Evolutionary conservation across 2,113 vertebrate genomes (phyloP).

Genomic region (Mungos mungo): DNA sequence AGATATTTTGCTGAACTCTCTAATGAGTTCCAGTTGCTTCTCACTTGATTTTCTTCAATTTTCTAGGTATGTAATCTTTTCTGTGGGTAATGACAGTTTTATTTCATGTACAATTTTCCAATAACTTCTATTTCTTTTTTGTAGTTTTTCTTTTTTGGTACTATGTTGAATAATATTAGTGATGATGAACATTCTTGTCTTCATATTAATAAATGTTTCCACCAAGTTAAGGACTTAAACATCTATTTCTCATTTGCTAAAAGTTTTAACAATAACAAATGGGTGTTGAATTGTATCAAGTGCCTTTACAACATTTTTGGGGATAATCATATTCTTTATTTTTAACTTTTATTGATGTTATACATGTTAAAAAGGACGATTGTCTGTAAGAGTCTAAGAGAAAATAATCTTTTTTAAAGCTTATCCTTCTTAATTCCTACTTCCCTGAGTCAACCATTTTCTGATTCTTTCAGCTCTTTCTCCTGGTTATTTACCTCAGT

Average conservation of each 20-base stretch:
- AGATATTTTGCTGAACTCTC: conserved; percentile 16
- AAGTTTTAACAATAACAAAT: conserved; percentile 40
- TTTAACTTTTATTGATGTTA: conserved; percentile 11
- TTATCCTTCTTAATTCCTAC: background rate
- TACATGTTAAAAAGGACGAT: conserved; percentile 30
- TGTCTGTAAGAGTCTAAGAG: background rate
- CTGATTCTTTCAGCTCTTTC: background rate
- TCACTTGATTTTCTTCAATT: conserved; percentile 4
- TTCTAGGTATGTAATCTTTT: background rate
- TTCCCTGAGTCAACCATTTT: background rate
- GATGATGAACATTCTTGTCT: background rate
- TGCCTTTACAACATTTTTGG: background rate
- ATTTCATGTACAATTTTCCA: background rate
- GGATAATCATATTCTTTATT: conserved; percentile 1
- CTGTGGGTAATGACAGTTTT: background rate
- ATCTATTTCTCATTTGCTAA: conserved; percentile 35
- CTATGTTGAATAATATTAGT: background rate
- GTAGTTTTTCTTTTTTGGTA: background rate
- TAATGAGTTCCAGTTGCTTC: background rate
- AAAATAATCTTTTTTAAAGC: background rate
- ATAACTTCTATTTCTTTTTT: conserved; percentile 6
- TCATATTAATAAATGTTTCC: background rate
- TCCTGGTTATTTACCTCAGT: background rate
- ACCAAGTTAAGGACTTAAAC: conserved; percentile 4
- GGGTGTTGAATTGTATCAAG: conserved; percentile 25